Base-by-base conservation (phyloP, 2,113 vertebrate genomes). In the Dryoscopus gambensis region DNA sequence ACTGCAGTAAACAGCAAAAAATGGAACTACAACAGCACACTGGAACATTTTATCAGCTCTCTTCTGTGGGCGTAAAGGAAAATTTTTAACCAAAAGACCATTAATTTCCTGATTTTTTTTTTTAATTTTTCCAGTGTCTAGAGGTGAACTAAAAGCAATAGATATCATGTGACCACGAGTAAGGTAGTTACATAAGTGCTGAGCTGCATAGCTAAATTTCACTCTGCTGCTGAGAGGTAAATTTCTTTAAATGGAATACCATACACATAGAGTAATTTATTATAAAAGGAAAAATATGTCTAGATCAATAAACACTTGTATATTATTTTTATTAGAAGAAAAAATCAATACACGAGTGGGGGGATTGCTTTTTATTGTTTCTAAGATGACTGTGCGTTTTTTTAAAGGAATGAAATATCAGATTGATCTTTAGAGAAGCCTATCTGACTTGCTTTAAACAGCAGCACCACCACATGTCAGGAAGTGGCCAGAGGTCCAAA, bases 121-220 rank as follows among this genome's bases (percentile, higher is more conserved):
- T 11, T 25, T 93, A 31, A 31, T 76, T 93, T 75, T 76, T 92
- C 91, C 94, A 98, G 96, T 95, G 68, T 97, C 97, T 96, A 98
- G 97, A 92, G 95, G 96, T 78, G 98, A 98, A 30, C 95, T 99
- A 77, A 98, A 98, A 97, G 98, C 98, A 64, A 98, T 79, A 98
- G 98, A 62, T 98, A 96, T 90, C 97, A 98, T 81, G 97, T 98
- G 98, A 98, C 97, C 52, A 97, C 98, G 24, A 96, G 98, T 98
- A 98, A 98, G 98, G 98, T 96, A 95, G 86, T 94, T 97, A 49
- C 57, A 2, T 56, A 81, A 83, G 33, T 84, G 64, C 35, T 90
- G 80, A 95, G 71, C 67, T 85, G 71, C 47, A 44, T 52, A 44
- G 35, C 17, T 52, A 44, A 59, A 68, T 57, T 57, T 57, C 62